Conservation (phyloP, 2,797 vertebrate genomes). For the Chromis chromis region DNA sequence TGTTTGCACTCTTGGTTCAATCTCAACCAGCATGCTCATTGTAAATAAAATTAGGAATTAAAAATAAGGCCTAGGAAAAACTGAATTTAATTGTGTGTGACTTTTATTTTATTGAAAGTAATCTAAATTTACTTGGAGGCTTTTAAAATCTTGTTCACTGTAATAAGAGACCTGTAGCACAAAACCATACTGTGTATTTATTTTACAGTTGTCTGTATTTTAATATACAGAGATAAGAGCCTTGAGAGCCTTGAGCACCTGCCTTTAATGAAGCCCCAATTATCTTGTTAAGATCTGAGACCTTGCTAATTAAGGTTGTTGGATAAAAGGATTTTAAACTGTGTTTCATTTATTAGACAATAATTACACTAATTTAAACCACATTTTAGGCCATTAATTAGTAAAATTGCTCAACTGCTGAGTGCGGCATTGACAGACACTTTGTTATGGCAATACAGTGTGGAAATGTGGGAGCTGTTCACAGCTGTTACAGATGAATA, state of each 20-base stretch:
- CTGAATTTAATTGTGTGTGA: slow-evolving; percentile 29
- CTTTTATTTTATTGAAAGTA: slow-evolving; percentile 39
- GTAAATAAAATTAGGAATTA: slow-evolving; percentile 47
- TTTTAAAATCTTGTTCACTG: slow-evolving; percentile 21
- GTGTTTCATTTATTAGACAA: slow-evolving; percentile 10
- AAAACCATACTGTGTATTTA: slow-evolving; percentile 25
- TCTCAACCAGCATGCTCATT: slow-evolving; percentile 35
- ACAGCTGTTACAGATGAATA: slow-evolving; percentile 1
- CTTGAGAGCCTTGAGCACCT: slow-evolving; percentile 11
- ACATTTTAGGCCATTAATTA: no score
- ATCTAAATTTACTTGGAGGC: slow-evolving; percentile 9
- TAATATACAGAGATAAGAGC: slow-evolving; percentile 4
- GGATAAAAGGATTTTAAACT: neutral
- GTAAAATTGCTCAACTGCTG: neutral
- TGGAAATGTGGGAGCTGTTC: slow-evolving; percentile 5
- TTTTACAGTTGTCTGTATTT: slow-evolving; percentile 27
- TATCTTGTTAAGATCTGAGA: neutral
- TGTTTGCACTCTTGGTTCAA: slow-evolving; percentile 46
- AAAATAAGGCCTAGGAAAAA: slow-evolving; percentile 25
- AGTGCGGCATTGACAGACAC: neutral
- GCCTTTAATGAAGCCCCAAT: slow-evolving; percentile 21
- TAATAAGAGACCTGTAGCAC: slow-evolving; percentile 20
- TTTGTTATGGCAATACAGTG: neutral
- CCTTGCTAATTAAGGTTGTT: slow-evolving; percentile 17
- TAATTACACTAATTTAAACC: neutral